Evolutionary conservation across 2,888 invertebrate genomes (phyloP), one percentile per base, ranked within the genome.

Genomic region (Cephus spinipes): DNA sequence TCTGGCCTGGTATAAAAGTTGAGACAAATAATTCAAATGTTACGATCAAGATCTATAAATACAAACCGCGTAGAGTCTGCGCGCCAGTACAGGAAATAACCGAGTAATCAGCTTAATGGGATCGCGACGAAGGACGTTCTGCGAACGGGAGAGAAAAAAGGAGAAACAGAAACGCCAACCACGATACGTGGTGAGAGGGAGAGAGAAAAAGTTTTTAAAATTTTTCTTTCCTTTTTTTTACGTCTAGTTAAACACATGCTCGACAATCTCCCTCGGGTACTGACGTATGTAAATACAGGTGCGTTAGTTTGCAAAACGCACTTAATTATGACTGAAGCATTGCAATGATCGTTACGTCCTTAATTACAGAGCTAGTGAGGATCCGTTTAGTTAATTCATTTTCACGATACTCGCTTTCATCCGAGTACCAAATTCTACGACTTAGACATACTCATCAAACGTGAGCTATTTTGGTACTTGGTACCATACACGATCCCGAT

Each of bases 121-220:
- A 75, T 31, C 55, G 73, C 31, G 77, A 74, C 31, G 68, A 79
- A 75, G 75, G 71, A 33, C 34, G 76, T 40, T 69, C 69, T 73
- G 40, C 71, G 71, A 78, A 74, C 73, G 78, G 77, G 68, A 76
- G 55, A 55, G 55, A 55, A 23, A 55, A 55, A 55, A 55, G 15
- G 23, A 55, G 55, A 55, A 55, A 23, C 2, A 55, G 55, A 55
- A 55, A 55, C 55, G 23, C 15, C 55, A 55, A 9, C 55, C 55
- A 55, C 55, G 9, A 55, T 55, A 55, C 23, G 55, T 55, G 55
- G 55, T 55, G 23, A 23, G 55, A 55, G 55, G 9, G 55, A 55
- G 23, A 55, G 55, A 55, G 23, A 55, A 23, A 23, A 55, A 23
- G 15, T 55, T 15, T 40, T 55, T 23, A 2, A 15, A 55, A 23